phyloP scores from a whole-genome alignment of 2,888 invertebrate species.

The Augochlorella aurata region DNA sequence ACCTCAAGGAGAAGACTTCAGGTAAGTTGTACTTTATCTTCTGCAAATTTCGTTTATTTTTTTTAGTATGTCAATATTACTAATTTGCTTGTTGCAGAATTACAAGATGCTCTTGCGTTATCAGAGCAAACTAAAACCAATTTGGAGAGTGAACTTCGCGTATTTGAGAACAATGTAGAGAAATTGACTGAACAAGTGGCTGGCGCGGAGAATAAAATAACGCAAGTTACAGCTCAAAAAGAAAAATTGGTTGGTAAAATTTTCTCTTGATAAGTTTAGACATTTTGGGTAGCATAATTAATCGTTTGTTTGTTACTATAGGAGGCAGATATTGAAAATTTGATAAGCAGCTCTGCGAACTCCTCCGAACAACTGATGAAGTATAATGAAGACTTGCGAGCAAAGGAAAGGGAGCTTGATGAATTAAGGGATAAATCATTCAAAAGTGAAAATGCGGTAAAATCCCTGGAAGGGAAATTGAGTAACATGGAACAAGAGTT shows the following conservation, averaged over 20 bases:
- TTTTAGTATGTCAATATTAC: background rate
- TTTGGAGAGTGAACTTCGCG: constrained; percentile 75
- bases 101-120: constrained; percentile 73
- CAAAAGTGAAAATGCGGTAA: constrained; percentile 69
- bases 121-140: constrained; percentile 76
- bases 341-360: constrained; percentile 85
- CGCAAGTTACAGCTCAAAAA: constrained; percentile 84
- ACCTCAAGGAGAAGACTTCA: constrained; percentile 74
- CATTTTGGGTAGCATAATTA: background rate
- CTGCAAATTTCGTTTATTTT: background rate
- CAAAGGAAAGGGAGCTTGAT: constrained; percentile 79
- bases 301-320: constrained; percentile 46
- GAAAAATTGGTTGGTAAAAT: constrained; percentile 82
- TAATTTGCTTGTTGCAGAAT: constrained; percentile 67
- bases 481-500: constrained; percentile 62
- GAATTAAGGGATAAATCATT: constrained; percentile 55
- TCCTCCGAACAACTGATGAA: constrained; percentile 82
- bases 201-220: constrained; percentile 84
- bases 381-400: constrained; percentile 78
- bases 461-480: constrained; percentile 67
- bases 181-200: constrained; percentile 85
- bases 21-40: constrained; percentile 60
- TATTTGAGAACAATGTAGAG: constrained; percentile 70
- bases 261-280: background rate
- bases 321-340: constrained; percentile 85